A percentile compares a stretch with the other conserved stretches of the same genome.
Evolutionary conservation across 2,113 vertebrate genomes (phyloP).

Genomic region (Hemibagrus wyckioides): DNA sequence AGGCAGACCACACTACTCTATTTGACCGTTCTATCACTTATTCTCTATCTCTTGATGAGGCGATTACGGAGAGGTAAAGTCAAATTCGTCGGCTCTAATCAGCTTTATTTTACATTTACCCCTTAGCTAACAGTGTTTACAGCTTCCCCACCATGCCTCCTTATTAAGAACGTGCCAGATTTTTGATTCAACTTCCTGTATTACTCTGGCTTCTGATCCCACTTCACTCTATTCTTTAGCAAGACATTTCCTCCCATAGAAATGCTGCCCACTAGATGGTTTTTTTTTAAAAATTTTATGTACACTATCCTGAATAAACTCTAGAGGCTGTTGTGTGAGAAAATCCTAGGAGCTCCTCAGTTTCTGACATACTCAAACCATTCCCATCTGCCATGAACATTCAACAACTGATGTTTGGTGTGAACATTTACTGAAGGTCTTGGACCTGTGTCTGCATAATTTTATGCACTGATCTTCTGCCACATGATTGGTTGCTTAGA

Average conservation of each 20-base stretch:
- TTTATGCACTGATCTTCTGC: background rate
- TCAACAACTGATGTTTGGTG: background rate
- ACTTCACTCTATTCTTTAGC: background rate
- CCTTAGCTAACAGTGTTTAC: background rate
- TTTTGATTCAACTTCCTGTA: background rate
- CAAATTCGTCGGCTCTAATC: background rate
- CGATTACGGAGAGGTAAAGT: background rate
- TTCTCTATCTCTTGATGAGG: background rate
- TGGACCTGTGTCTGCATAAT: background rate
- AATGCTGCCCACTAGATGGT: background rate
- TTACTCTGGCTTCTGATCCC: background rate
- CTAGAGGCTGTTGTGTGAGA: background rate
- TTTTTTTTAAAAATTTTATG: background rate
- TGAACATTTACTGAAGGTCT: background rate
- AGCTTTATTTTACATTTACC: background rate
- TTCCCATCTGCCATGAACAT: background rate
- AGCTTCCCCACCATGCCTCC: background rate
- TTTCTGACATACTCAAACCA: background rate
- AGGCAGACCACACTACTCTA: background rate
- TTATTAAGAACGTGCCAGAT: background rate
- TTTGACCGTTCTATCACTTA: conserved; percentile 15
- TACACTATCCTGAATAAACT: background rate
- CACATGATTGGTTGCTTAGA: background rate
- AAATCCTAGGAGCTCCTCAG: background rate
- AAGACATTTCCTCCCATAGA: background rate